Percentiles rank a stretch among this genome's conserved stretches.
These are phyloP conservation scores for Meiosimyza platycephala DNA, from an alignment of 2,888 invertebrate genomes.

Conservation along the genomic window DNA sequence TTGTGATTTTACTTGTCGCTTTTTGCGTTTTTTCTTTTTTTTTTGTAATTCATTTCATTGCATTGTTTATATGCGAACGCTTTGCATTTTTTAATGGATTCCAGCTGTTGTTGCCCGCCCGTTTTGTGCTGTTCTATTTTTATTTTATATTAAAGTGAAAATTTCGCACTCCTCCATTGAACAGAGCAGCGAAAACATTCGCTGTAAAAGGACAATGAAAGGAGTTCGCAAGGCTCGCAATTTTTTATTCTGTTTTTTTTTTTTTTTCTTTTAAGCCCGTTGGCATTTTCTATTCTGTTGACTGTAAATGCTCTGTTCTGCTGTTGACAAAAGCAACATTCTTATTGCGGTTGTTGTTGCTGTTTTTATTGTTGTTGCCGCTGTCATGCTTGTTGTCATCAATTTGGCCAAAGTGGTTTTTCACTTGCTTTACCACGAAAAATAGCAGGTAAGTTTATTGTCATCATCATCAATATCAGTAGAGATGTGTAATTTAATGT, in stretches of 20 bases:
- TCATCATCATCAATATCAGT: slow-evolving; percentile 12
- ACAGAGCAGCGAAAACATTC: slow-evolving; percentile 39
- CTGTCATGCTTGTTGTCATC: slow-evolving; percentile 53
- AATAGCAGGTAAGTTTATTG: slow-evolving; percentile 43
- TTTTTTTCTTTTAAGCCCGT: slow-evolving; percentile 37
- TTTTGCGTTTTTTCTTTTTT: slow-evolving; percentile 6
- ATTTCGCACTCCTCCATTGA: slow-evolving; percentile 60
- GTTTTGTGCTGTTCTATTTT: neutral
- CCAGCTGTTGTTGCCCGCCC: neutral
- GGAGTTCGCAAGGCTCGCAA: slow-evolving; percentile 39
- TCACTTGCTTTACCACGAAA: slow-evolving; percentile 64
- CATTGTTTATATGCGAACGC: slow-evolving; percentile 53
- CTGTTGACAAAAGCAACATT: slow-evolving; percentile 32
- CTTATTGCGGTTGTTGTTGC: slow-evolving; percentile 41
- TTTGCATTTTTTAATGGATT: slow-evolving; percentile 59
- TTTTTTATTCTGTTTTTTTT: slow-evolving; percentile 44
- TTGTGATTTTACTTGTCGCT: neutral
- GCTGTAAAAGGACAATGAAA: slow-evolving; percentile 24
- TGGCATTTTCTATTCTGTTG: slow-evolving; percentile 41
- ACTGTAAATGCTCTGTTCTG: too few species aligned
- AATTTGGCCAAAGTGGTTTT: slow-evolving; percentile 66
- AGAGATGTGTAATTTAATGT: neutral
- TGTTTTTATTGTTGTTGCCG: slow-evolving; percentile 39
- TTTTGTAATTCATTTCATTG: slow-evolving; percentile 38
- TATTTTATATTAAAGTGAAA: slow-evolving; percentile 58